These are phyloP conservation scores for Neosilurus hyrtlii DNA, from an alignment of 2,797 vertebrate genomes.

Conservation along the genomic window DNA sequence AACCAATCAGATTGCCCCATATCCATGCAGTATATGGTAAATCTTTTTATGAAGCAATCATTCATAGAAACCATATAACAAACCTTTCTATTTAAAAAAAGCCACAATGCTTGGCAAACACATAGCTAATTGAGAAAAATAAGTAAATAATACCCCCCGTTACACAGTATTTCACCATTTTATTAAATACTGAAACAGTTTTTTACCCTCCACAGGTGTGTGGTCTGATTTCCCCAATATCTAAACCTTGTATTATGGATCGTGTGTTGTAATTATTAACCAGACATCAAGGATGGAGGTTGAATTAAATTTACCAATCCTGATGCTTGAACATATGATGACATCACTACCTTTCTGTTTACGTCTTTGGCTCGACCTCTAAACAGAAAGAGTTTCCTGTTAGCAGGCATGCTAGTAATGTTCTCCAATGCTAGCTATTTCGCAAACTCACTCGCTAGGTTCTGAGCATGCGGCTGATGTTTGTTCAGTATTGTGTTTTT, in stretches of 20 bases:
- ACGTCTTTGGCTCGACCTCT: neutral
- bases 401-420: neutral
- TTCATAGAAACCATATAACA: neutral
- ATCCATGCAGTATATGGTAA: too few relatives aligned
- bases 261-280: neutral
- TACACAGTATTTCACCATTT: neutral
- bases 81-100: neutral
- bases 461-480: neutral
- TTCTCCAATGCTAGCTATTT: neutral
- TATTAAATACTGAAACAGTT: too few relatives aligned
- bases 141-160: neutral
- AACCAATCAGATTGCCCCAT: too few relatives aligned
- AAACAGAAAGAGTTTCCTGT: neutral
- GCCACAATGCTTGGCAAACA: neutral
- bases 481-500: neutral
- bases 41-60: too few relatives aligned
- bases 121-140: neutral
- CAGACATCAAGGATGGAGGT: neutral
- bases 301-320: neutral
- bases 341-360: neutral
- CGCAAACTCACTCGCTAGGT: neutral
- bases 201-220: too few relatives aligned
- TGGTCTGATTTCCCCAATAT: neutral
- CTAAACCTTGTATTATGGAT: neutral
- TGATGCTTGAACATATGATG: neutral